These are phyloP conservation scores for Aplysina aerophoba DNA, from an alignment of 37 sponge, comb jelly and placozoan species.

Conservation along the genomic window DNA sequence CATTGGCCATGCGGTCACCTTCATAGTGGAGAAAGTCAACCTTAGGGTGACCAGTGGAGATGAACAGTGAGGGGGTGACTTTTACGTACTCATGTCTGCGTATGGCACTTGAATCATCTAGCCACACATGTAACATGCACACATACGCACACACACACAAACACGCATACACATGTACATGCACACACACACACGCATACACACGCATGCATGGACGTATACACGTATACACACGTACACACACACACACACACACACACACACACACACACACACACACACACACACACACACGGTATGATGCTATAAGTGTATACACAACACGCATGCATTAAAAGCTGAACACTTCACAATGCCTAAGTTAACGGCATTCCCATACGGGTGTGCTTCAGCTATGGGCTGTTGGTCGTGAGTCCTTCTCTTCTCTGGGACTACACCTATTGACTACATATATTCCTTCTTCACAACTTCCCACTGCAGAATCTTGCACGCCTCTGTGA, in stretches of 20 bases:
- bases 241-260: conserved; percentile 29
- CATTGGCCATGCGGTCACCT: conserved; percentile 12
- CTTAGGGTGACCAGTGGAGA: conserved; percentile 14
- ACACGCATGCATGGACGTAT: too few species aligned
- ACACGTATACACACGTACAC: conserved; percentile 7
- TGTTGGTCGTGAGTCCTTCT: too few species aligned
- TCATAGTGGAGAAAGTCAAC: conserved; percentile 4
- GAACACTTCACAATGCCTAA: too few species aligned
- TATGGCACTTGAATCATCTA: background rate
- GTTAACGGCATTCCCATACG: too few species aligned
- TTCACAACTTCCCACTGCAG: background rate
- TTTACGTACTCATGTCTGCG: too few species aligned
- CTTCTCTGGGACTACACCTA: too few species aligned
- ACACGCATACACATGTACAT: background rate
- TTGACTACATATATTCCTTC: background rate
- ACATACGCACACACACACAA: conserved; percentile 5
- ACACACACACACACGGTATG: conserved; percentile 11
- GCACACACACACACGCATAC: conserved; percentile 15
- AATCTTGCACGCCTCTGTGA: conserved; percentile 19
- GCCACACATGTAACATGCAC: background rate
- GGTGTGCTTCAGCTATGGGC: too few species aligned
- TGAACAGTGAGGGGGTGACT: background rate
- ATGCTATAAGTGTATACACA: too few species aligned
- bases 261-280: background rate
- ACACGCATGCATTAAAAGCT: too few species aligned